Base-by-base conservation (phyloP, 2,797 vertebrate species). In the Lepidocolaptes lacrymiger region DNA sequence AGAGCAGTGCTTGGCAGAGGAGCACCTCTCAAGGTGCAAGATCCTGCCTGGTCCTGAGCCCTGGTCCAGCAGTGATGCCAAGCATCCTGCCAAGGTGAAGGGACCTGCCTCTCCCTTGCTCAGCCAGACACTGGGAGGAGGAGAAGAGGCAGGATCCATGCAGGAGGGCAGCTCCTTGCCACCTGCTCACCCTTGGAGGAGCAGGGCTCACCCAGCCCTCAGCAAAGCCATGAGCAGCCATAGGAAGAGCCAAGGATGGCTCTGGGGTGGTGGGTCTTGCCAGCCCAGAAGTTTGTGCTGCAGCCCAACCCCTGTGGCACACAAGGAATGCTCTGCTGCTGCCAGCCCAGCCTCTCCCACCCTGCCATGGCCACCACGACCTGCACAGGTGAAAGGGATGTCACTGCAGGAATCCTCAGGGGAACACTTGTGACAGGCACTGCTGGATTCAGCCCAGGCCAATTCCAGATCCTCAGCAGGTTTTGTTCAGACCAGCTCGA, bases 401-500 rank as follows among this genome's bases (percentile, higher is more conserved):
- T 10, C 0, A 0, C 74, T 76, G 44, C 48, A 56, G 14, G 52
- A 18, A 20, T 34, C 56, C 62, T 15, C 12, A 3, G 73, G 48
- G 32, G 14, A 49, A 27, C 37, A 3, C 37, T 18, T 10, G 18
- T 3, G 24, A 12, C 4, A 1, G 59, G 43, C 48, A 5, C 59
- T 4, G 67, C 67, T 76, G 56, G 20, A 55, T 61, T 32, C 82
- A 80, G 79, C 82, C 75, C 72, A 66, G 26, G 43, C 14, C 61
- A 13, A 18, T 67, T 68, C 56, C 82, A 85, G 41, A 59, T 37
- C 44, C 32, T 26, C 79, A 0, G 4, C 0, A 2, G 62, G 90
- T 20, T 84, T 44, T 75, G 88, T 77, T 71, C 83, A 46, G 84
- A 67, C 90, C 54, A 34, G 84, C 68, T 85, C 75, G 7, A 77